Evolutionary conservation across 1,140 invertebrate genomes (phyloP).

Genomic region (Apis laboriosa): DNA sequence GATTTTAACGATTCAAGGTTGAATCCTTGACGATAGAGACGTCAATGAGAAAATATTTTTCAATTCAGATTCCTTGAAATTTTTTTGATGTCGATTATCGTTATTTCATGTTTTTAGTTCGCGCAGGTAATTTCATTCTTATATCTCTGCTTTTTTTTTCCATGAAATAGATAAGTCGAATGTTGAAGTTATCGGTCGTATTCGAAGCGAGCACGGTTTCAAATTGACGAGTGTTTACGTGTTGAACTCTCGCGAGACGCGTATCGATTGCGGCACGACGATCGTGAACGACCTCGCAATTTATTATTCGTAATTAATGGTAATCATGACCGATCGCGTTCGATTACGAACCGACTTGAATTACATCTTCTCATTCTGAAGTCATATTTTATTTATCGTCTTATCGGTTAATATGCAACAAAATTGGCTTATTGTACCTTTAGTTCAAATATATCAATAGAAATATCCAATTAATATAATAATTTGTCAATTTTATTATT

Average conservation of each 20-base stretch:
- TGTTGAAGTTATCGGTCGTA: not conserved
- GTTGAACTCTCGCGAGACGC: not conserved
- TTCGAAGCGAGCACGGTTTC: not conserved
- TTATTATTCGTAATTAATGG: constrained; percentile 23
- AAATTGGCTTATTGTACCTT: no score
- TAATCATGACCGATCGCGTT: constrained; percentile 10
- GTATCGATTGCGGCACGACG: constrained; percentile 9
- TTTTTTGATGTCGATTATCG: not conserved
- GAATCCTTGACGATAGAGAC: not conserved
- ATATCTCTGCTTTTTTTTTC: not conserved
- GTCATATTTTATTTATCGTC: not conserved
- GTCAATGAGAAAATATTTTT: not conserved
- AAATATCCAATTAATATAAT: no score
- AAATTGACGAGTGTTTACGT: not conserved
- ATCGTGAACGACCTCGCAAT: constrained; percentile 3
- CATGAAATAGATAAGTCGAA: not conserved
- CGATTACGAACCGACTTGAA: not conserved
- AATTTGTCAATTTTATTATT: not conserved
- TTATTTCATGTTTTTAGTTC: not conserved
- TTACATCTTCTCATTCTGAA: not conserved
- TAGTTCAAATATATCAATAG: no score
- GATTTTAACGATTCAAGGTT: not conserved
- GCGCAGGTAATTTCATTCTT: not conserved
- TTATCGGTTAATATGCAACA: not conserved
- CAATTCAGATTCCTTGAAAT: not conserved